These are phyloP conservation scores for Aphelocoma californica DNA, from an alignment of 2,797 vertebrate species.

Conservation along the genomic window DNA sequence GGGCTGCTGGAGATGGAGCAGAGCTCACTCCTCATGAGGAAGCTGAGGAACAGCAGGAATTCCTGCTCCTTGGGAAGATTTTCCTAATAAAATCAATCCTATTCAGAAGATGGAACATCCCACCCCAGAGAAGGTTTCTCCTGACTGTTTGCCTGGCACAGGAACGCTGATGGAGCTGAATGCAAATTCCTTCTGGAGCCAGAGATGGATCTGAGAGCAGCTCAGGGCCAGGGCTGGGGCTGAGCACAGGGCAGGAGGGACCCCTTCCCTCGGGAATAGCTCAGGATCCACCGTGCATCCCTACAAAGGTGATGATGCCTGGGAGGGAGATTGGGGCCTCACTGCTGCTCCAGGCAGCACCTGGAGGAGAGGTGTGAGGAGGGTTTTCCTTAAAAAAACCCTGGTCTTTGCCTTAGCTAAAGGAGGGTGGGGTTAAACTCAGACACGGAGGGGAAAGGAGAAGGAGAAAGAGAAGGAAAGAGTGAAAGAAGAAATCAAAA, in stretches of 20 bases:
- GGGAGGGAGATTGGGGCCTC: background rate
- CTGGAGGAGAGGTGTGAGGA: background rate
- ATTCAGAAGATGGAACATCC: background rate
- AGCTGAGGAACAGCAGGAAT: background rate
- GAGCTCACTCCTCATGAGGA: background rate
- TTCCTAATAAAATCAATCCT: background rate
- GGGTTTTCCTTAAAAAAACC: background rate
- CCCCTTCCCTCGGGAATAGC: background rate
- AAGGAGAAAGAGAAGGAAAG: background rate
- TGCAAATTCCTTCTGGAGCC: background rate
- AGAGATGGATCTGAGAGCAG: background rate
- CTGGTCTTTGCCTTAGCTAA: background rate
- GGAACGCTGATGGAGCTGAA: background rate
- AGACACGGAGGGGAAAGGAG: rapidly evolving
- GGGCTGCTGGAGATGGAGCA: background rate
- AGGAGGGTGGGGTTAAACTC: background rate
- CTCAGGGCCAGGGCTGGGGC: background rate
- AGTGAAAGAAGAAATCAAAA: background rate
- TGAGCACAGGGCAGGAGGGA: background rate
- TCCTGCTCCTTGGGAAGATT: background rate
- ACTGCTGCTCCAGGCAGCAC: background rate
- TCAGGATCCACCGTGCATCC: background rate
- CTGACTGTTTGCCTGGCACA: background rate
- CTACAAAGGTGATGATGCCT: background rate
- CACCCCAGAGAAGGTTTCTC: background rate